These are phyloP conservation scores for Volucella inflata DNA, from an alignment of 2,888 invertebrate species.

Conservation along the genomic window DNA sequence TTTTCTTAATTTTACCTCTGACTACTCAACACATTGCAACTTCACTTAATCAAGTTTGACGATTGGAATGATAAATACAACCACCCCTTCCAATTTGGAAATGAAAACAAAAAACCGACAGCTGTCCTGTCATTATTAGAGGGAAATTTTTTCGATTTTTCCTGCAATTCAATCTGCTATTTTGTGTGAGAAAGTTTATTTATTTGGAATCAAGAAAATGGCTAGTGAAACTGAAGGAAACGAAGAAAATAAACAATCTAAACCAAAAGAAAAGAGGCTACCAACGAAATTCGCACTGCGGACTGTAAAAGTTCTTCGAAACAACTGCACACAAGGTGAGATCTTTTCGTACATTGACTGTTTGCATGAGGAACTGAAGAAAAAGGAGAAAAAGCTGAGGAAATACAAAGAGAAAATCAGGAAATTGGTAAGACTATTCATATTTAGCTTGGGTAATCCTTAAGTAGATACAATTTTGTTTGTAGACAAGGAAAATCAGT, in stretches of 20 bases:
- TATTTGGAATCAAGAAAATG: slow-evolving; percentile 66
- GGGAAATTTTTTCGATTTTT: background rate
- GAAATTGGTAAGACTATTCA: slow-evolving; percentile 83
- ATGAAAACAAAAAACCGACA: slow-evolving; percentile 35
- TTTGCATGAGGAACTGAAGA: slow-evolving; percentile 79
- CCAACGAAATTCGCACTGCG: slow-evolving; percentile 52
- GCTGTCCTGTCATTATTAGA: slow-evolving; percentile 8
- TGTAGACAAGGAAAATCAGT: slow-evolving; percentile 52
- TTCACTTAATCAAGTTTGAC: background rate
- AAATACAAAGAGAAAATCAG: slow-evolving; percentile 86
- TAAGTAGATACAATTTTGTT: background rate
- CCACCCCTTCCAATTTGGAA: background rate
- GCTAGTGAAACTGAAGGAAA: slow-evolving; percentile 73
- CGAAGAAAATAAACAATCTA: slow-evolving; percentile 42
- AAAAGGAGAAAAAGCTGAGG: slow-evolving; percentile 86
- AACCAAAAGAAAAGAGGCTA: slow-evolving; percentile 49
- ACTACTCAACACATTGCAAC: too few species aligned
- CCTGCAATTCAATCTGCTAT: background rate
- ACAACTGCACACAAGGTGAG: slow-evolving; percentile 75
- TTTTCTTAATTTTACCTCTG: too few species aligned
- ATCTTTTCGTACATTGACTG: slow-evolving; percentile 80
- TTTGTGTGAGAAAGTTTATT: background rate
- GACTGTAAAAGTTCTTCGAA: slow-evolving; percentile 72
- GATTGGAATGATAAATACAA: background rate
- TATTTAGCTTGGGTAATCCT: too few species aligned